A percentile compares a stretch with the other conserved stretches of the same genome.
Conservation (phyloP, 1,140 invertebrate species). For the Orchesella cincta region DNA sequence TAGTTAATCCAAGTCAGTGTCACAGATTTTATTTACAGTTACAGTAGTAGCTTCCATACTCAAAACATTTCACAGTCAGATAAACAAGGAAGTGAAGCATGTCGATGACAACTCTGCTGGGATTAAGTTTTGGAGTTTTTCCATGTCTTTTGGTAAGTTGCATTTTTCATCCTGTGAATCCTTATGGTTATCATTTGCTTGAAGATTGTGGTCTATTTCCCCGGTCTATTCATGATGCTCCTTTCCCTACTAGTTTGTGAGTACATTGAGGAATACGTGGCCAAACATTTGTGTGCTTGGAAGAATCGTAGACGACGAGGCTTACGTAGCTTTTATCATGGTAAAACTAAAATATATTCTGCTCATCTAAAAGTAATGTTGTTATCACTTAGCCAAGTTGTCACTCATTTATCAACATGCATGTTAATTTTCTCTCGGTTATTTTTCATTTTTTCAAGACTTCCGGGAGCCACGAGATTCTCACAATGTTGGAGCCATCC, state of each 20-base stretch:
- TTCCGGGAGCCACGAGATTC: background rate
- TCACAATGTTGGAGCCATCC: background rate
- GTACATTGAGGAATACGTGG: conserved; percentile 19
- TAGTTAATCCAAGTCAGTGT: too few species aligned
- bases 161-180: background rate
- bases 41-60: too few species aligned
- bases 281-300: conserved; percentile 19
- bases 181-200: background rate
- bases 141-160: conserved; percentile 4
- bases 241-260: background rate
- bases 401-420: background rate
- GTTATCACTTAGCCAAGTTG: background rate
- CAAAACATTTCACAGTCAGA: too few species aligned
- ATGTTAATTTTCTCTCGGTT: background rate
- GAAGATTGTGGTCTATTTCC: background rate
- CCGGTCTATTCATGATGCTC: conserved; percentile 5
- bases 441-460: background rate
- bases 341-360: background rate
- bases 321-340: background rate
- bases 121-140: conserved; percentile 10
- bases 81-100: too few species aligned
- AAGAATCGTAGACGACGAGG: conserved; percentile 11
- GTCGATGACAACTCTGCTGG: conserved; percentile 8
- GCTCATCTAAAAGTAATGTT: background rate
- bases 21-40: too few species aligned